Conservation (phyloP, 2,113 vertebrate genomes). For the Microcebus murinus region DNA sequence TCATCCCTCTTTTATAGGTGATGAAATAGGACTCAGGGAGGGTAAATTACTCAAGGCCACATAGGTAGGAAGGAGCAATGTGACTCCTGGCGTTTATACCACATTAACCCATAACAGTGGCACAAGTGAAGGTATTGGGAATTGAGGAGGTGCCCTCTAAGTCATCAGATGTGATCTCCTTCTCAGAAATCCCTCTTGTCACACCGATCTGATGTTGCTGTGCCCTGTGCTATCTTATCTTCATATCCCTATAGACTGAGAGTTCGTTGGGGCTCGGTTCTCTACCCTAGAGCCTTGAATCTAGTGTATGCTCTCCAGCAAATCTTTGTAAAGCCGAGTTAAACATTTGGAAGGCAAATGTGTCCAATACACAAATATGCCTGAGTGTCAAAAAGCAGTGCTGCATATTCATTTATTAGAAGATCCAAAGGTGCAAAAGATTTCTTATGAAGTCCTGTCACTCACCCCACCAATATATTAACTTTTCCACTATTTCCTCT, state of each 20-base stretch:
- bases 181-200: neutral
- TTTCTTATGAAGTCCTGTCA: neutral
- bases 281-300: neutral
- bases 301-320: neutral
- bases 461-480: neutral
- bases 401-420: neutral
- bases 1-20: neutral
- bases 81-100: neutral
- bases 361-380: neutral
- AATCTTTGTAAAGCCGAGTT: neutral
- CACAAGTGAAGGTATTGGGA: neutral
- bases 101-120: neutral
- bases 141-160: neutral
- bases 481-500: neutral
- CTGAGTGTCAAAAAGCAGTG: neutral
- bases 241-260: neutral
- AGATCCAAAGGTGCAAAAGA: neutral
- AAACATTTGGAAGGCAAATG: constrained; percentile 41
- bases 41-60: neutral
- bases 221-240: neutral
- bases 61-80: neutral
- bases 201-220: too few relatives aligned
- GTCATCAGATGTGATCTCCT: neutral
- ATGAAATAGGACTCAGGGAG: constrained; percentile 8
- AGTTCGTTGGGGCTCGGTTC: neutral